Base-by-base conservation (phyloP, 2,797 vertebrate genomes). In the Aphelocoma californica region DNA sequence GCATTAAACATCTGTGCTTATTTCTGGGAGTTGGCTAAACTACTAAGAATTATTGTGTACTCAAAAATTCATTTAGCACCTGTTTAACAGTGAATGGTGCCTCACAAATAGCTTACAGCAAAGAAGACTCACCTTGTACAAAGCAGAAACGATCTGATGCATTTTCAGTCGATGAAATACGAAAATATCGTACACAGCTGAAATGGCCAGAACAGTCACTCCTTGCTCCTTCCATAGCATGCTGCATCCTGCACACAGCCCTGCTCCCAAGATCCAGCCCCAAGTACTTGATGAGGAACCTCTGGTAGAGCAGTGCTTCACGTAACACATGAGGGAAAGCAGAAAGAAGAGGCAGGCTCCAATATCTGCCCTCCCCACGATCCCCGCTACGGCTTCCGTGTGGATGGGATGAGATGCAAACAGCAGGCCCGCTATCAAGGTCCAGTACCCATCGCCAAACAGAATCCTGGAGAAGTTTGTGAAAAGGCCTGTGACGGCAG, bases 221-320 rank as follows among this genome's bases (percentile, higher is more conserved):
- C 99, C 99, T 81, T 99, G 99, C 95, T 99, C 99, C 96, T 99
- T 99, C 99, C 99, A 99, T 71, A 99, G 97, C 99, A 99, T 99
- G 97, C 99, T 99, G 98, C 98, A 99, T 6, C 98, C 98, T 1
- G 99, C 99, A 9, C 99, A 99, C 47, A 97, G 97, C 86, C 99
- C 98, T 2, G 99, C 98, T 88, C 98, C 98, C 80, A 98, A 95
- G 90, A 99, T 98, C 99, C 99, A 99, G 87, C 97, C 98, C 98
- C 98, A 98, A 56, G 98, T 98, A 81, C 97, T 89, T 24, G 93
- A 77, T 2, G 98, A 97, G 64, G 80, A 86, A 85, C 97, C 91
- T 93, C 99, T 98, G 51, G 98, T 98, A 42, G 97, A 96, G 80
- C 99, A 99, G 97, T 99, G 99, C 42, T 98, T 98, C 50, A 98